Conservation (phyloP, 2,888 invertebrate genomes). For the Siphonodentalium dalli region DNA sequence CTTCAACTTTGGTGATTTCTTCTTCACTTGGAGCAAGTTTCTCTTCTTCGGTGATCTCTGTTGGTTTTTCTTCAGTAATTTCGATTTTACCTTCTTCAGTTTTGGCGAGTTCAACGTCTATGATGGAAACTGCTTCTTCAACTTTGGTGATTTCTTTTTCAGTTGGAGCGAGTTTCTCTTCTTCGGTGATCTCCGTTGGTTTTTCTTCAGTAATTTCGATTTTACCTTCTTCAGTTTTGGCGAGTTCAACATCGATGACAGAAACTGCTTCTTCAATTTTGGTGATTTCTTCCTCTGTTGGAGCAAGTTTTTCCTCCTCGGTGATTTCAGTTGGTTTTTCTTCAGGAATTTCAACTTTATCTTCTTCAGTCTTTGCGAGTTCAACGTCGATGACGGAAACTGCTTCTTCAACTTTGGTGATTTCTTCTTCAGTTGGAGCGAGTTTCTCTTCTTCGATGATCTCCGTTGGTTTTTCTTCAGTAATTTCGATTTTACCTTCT, state of each 20-base stretch:
- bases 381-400: background rate
- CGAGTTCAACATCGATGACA: background rate
- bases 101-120: background rate
- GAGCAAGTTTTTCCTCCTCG: background rate
- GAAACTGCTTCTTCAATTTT: slow-evolving; percentile 1
- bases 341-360: background rate
- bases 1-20: background rate
- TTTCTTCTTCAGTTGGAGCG: background rate
- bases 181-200: background rate
- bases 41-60: background rate
- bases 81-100: slow-evolving; percentile 3
- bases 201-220: background rate
- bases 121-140: background rate
- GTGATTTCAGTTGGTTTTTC: background rate
- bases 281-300: background rate
- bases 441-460: background rate
- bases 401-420: slow-evolving; percentile 4
- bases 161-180: background rate
- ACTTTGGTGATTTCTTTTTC: background rate
- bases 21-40: background rate
- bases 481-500: background rate
- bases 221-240: background rate
- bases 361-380: background rate
- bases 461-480: slow-evolving; percentile 1
- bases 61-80: background rate